phyloP scores from a whole-genome alignment of 2,888 invertebrate genomes.

The Anthrax anthrax region DNA sequence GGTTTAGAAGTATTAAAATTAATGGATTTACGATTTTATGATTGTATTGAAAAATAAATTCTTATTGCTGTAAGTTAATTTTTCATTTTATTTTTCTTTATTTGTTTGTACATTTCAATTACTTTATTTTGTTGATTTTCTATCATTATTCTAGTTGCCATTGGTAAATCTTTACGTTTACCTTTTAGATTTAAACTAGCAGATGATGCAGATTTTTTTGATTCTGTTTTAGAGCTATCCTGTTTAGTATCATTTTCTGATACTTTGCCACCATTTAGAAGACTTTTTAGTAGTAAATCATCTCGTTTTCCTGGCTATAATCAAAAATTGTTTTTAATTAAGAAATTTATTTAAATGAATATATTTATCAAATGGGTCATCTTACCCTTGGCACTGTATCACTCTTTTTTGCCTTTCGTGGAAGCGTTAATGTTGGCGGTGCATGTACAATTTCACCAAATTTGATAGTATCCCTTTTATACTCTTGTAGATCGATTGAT shows the following conservation, averaged over 20 bases:
- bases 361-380: background rate
- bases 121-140: constrained; percentile 44
- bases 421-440: constrained; percentile 49
- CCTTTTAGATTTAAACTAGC: constrained; percentile 36
- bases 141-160: constrained; percentile 41
- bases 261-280: constrained; percentile 27
- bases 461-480: constrained; percentile 46
- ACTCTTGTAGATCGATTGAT: constrained; percentile 34
- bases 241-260: background rate
- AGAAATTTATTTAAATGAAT: background rate
- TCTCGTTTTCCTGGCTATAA: constrained; percentile 48
- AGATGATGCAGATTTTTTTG: constrained; percentile 3
- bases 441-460: constrained; percentile 65
- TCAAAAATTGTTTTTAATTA: constrained; percentile 9
- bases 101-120: constrained; percentile 42
- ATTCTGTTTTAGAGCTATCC: background rate
- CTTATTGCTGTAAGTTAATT: too few species aligned
- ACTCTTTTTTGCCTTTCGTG: constrained; percentile 36
- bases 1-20: constrained; percentile 78
- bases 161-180: constrained; percentile 46
- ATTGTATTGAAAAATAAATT: background rate
- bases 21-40: constrained; percentile 43
- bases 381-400: constrained; percentile 34
- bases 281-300: constrained; percentile 42
- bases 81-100: constrained; percentile 34